Evolutionary conservation across 2,888 invertebrate genomes (phyloP).

Genomic region (Calephelis perditalis): DNA sequence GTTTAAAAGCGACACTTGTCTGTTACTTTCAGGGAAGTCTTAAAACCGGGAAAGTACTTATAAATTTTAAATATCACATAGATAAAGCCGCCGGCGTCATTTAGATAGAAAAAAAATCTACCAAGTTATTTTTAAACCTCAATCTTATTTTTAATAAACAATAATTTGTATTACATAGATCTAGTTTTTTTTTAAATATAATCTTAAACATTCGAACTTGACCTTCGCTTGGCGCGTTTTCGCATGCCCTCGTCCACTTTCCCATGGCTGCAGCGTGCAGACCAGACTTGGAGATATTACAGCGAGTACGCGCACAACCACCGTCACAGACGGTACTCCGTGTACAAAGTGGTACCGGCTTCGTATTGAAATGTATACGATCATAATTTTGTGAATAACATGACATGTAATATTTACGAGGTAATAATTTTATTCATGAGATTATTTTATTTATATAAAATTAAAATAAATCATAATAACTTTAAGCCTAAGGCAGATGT

Average conservation of each 20-base stretch:
- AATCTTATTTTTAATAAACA: not conserved
- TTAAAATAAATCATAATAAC: too few species aligned
- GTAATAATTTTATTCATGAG: not conserved
- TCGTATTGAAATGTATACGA: not conserved
- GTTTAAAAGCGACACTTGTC: too few species aligned
- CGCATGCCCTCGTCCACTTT: slow-evolving; percentile 45
- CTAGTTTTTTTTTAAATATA: not conserved
- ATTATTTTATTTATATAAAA: too few species aligned
- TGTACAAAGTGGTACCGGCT: not conserved
- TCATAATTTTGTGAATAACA: not conserved
- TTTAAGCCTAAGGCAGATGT: too few species aligned
- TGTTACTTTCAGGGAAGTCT: too few species aligned
- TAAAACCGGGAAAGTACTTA: too few species aligned
- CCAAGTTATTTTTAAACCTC: not conserved
- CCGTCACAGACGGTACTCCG: not conserved
- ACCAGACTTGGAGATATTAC: not conserved
- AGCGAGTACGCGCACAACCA: slow-evolving; percentile 6
- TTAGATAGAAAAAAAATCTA: too few species aligned
- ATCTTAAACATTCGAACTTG: slow-evolving; percentile 49
- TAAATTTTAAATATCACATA: too few species aligned
- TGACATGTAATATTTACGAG: not conserved
- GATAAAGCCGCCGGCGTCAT: too few species aligned
- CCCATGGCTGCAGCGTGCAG: slow-evolving; percentile 24
- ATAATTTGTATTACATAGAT: not conserved
- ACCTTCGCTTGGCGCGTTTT: slow-evolving; percentile 52